phyloP scores from a whole-genome alignment of 2,113 vertebrate genomes.

The Herpailurus yagouaroundi region DNA sequence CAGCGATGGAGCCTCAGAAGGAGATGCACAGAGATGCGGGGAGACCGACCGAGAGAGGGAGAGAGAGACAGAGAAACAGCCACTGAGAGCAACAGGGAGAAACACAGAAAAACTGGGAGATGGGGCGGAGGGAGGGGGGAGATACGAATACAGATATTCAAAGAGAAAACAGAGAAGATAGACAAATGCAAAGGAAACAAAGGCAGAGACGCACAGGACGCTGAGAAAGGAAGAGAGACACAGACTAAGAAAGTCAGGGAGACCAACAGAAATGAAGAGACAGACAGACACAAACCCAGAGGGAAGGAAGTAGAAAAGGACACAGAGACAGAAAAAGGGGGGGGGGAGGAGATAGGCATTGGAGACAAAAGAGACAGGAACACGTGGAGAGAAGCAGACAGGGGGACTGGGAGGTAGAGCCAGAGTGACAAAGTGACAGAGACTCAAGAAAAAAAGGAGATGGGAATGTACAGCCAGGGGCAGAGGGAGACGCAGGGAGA shows the following conservation, averaged over 20 bases:
- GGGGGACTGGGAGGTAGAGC: neutral
- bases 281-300: neutral
- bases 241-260: neutral
- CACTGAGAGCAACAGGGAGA: neutral
- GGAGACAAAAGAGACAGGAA: neutral
- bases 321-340: neutral
- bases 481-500: neutral
- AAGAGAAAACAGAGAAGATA: neutral
- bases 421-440: neutral
- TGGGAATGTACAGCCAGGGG: rapidly evolving
- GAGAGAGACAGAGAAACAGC: neutral
- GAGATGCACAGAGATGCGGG: neutral
- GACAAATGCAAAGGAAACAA: neutral
- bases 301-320: neutral
- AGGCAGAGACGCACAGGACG: neutral
- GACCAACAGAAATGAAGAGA: neutral
- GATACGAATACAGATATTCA: neutral
- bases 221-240: neutral
- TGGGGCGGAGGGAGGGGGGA: neutral
- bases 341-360: neutral
- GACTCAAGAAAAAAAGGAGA: neutral
- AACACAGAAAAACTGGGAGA: neutral
- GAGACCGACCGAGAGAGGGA: neutral
- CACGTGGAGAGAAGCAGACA: neutral
- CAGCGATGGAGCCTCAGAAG: neutral